A percentile compares a stretch with the other conserved stretches of the same genome.
Evolutionary conservation across 2,113 vertebrate genomes (phyloP).

Genomic region (Laticauda laticaudata): DNA sequence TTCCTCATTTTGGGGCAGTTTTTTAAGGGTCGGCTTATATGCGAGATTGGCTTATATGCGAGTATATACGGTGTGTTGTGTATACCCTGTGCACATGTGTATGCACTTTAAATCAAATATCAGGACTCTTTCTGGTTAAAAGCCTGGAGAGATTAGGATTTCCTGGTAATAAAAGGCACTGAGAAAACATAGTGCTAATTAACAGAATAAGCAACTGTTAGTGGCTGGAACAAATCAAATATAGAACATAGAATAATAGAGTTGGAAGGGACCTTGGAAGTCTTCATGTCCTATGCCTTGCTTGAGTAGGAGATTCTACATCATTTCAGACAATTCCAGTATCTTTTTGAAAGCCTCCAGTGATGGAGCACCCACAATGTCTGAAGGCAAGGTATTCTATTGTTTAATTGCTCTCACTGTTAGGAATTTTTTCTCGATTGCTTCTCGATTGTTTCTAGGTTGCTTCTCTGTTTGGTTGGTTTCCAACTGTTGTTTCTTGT

Average conservation of each 20-base stretch:
- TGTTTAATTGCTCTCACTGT: neutral
- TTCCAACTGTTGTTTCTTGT: neutral
- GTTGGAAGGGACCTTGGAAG: neutral
- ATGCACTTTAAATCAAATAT: neutral
- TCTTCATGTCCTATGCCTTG: neutral
- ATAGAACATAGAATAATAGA: neutral
- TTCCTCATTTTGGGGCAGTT: too few relatives aligned
- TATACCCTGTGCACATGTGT: neutral
- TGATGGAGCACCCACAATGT: neutral
- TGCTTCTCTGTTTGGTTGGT: neutral
- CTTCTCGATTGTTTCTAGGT: neutral
- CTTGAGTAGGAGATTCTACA: neutral
- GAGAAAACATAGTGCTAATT: neutral
- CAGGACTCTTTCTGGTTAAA: neutral
- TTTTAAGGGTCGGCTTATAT: too few relatives aligned
- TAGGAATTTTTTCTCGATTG: neutral
- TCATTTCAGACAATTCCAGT: neutral
- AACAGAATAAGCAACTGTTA: neutral
- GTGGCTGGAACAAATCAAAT: neutral
- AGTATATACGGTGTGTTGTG: neutral
- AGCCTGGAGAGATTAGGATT: neutral
- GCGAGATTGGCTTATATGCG: too few relatives aligned
- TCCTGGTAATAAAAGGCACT: neutral
- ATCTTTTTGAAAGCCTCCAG: neutral
- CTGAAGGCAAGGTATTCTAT: neutral